Conservation (phyloP, 2,797 vertebrate species). For the Syngnathus rostellatus region DNA sequence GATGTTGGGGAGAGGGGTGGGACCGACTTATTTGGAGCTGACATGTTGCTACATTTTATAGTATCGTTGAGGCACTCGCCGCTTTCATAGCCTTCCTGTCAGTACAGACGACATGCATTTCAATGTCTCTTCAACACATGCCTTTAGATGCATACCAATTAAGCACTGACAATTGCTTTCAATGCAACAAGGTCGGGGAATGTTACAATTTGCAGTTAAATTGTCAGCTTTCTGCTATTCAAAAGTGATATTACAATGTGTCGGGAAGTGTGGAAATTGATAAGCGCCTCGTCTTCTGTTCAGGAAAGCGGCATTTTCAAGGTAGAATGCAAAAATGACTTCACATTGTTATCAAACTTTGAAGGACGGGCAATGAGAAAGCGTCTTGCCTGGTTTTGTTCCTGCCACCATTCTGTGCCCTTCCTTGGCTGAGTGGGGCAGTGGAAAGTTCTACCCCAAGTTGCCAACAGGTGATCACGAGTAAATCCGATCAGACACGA, state of each 20-base stretch:
- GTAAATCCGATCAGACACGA: too few species aligned
- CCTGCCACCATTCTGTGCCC: background rate
- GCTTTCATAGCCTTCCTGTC: background rate
- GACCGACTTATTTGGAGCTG: slow-evolving; percentile 31
- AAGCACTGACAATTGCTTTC: background rate
- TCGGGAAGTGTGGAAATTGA: too few species aligned
- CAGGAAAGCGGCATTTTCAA: too few species aligned
- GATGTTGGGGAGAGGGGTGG: slow-evolving; percentile 14
- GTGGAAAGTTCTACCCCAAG: background rate
- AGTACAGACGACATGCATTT: background rate
- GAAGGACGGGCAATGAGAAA: background rate
- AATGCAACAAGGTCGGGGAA: background rate
- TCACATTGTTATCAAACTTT: too few species aligned
- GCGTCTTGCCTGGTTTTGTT: background rate
- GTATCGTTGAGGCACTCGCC: background rate
- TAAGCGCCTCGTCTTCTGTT: too few species aligned
- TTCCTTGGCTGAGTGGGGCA: background rate
- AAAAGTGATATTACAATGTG: background rate
- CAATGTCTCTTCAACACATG: background rate
- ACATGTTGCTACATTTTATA: slow-evolving; percentile 28
- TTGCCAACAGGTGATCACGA: too few species aligned
- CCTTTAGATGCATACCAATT: background rate
- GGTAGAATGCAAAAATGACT: too few species aligned
- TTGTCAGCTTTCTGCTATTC: background rate
- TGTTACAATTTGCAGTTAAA: background rate